phyloP scores from a whole-genome alignment of 2,113 vertebrate species.

The Elaphurus davidianus region DNA sequence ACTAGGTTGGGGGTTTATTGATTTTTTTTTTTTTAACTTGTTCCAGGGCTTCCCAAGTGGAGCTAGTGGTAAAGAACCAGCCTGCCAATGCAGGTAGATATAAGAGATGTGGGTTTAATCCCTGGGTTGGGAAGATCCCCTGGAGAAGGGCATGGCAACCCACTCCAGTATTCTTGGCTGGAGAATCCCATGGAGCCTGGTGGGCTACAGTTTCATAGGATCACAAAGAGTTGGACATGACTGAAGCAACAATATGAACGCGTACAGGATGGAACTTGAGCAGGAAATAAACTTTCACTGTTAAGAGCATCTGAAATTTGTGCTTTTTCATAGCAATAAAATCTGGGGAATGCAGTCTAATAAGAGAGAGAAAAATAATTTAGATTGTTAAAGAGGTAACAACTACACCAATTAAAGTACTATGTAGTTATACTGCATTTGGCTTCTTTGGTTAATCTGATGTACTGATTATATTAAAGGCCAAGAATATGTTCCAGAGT shows the following conservation, averaged over 20 bases:
- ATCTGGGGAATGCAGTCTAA: background rate
- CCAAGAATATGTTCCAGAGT: background rate
- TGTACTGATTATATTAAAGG: background rate
- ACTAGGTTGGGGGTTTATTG: background rate
- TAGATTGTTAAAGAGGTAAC: background rate
- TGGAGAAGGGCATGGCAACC: background rate
- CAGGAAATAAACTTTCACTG: background rate
- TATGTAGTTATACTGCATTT: background rate
- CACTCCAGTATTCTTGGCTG: background rate
- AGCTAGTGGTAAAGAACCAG: background rate
- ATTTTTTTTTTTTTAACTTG: background rate
- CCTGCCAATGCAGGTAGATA: background rate
- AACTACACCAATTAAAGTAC: background rate
- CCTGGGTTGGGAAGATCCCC: background rate
- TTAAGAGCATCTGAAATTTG: background rate
- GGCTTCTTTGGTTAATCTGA: background rate
- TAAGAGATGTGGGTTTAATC: background rate
- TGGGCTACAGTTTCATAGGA: background rate
- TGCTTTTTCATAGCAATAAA: background rate
- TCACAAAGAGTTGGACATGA: background rate
- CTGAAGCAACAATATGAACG: background rate
- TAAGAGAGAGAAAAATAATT: background rate
- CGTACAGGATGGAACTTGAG: background rate
- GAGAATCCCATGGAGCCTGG: background rate
- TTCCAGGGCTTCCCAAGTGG: background rate